phyloP scores from a whole-genome alignment of 1,140 invertebrate species.

The Rhagoletis zephyria region DNA sequence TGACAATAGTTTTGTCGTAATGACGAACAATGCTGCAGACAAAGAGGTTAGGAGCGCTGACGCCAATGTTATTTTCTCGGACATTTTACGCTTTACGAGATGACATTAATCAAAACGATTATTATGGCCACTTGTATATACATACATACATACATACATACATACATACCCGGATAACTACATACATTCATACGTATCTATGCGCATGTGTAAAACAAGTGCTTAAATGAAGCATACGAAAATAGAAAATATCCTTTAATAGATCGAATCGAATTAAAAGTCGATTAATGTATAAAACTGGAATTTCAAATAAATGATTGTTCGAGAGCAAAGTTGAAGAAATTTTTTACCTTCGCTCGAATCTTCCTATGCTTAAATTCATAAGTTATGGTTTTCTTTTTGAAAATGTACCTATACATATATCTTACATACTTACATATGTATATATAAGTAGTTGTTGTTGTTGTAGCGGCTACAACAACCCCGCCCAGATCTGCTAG shows the following conservation, averaged over 20 bases:
- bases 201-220: neutral
- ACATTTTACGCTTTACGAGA: constrained; percentile 2
- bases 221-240: neutral
- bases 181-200: neutral
- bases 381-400: neutral
- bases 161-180: neutral
- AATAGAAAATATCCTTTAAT: neutral
- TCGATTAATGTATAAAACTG: neutral
- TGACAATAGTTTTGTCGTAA: constrained; percentile 53
- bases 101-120: constrained; percentile 52
- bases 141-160: neutral
- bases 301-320: neutral
- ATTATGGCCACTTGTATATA: neutral
- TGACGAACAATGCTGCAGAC: constrained; percentile 37
- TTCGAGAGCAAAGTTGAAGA: neutral
- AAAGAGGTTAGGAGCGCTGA: constrained; percentile 42
- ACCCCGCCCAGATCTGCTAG: too few relatives aligned
- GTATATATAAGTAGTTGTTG: neutral
- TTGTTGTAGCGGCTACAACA: too few relatives aligned
- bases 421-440: neutral
- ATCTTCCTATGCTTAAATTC: neutral
- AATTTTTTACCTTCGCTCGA: neutral
- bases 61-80: constrained; percentile 4
- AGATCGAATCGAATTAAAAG: neutral
- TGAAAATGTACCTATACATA: neutral